phyloP scores from a whole-genome alignment of 2,888 invertebrate species.

The Steromphala cineraria region DNA sequence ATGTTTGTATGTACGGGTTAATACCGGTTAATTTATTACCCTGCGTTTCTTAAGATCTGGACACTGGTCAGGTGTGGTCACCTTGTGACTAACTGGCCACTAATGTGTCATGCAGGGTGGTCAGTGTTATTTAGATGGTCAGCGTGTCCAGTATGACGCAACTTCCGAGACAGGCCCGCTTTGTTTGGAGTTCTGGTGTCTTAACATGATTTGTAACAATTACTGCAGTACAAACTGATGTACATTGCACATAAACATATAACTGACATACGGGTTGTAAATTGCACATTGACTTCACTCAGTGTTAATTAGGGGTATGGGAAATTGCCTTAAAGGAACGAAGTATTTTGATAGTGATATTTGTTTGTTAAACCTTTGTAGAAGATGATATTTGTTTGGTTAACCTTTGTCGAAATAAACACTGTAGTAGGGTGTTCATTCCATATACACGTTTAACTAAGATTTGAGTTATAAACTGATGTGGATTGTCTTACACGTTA shows the following conservation, averaged over 20 bases:
- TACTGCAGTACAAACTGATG: neutral
- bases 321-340: too few species aligned
- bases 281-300: neutral
- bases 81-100: slow-evolving; percentile 6
- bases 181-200: neutral
- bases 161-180: neutral
- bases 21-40: slow-evolving; percentile 10
- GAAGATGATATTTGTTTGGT: too few species aligned
- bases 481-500: too few species aligned
- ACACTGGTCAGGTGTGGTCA: neutral
- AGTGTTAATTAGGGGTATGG: too few species aligned
- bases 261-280: neutral
- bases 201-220: neutral
- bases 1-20: neutral
- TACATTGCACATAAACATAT: neutral
- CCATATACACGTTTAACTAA: too few species aligned
- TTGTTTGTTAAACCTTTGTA: too few species aligned
- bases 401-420: too few species aligned
- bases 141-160: neutral
- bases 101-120: neutral
- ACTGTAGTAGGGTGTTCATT: too few species aligned
- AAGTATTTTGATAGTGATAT: too few species aligned
- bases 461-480: too few species aligned
- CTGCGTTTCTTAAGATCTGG: neutral
- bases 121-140: slow-evolving; percentile 7